Evolutionary conservation across 2,113 vertebrate genomes (phyloP).

Genomic region (Corythornis vintsioides): DNA sequence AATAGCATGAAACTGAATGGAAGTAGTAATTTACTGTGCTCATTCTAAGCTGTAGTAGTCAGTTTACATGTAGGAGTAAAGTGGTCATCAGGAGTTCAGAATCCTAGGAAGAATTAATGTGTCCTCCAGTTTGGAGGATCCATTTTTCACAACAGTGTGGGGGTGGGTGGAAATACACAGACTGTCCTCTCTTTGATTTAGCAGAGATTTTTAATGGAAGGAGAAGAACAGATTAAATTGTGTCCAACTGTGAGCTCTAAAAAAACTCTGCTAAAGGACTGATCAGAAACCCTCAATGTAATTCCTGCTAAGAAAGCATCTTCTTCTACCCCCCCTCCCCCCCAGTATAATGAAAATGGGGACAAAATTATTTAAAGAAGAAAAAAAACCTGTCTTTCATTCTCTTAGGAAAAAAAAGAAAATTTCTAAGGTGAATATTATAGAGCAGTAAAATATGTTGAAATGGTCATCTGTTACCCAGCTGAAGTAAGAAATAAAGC

Average conservation of each 20-base stretch:
- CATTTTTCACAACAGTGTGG: background rate
- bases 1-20: background rate
- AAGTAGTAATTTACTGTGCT: background rate
- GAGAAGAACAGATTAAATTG: background rate
- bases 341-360: background rate
- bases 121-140: background rate
- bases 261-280: background rate
- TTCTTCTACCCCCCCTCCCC: background rate
- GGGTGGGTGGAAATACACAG: no score
- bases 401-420: background rate
- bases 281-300: background rate
- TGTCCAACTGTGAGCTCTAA: background rate
- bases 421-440: background rate
- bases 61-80: background rate
- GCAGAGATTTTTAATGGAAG: background rate
- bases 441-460: background rate
- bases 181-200: background rate
- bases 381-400: background rate
- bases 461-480: slow-evolving; percentile 36
- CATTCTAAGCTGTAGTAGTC: background rate
- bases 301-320: background rate
- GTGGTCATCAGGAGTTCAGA: background rate
- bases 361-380: background rate
- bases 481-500: slow-evolving; percentile 6
- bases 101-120: background rate